phyloP scores from a whole-genome alignment of 2,113 vertebrate species.

The Elephantulus edwardii region DNA sequence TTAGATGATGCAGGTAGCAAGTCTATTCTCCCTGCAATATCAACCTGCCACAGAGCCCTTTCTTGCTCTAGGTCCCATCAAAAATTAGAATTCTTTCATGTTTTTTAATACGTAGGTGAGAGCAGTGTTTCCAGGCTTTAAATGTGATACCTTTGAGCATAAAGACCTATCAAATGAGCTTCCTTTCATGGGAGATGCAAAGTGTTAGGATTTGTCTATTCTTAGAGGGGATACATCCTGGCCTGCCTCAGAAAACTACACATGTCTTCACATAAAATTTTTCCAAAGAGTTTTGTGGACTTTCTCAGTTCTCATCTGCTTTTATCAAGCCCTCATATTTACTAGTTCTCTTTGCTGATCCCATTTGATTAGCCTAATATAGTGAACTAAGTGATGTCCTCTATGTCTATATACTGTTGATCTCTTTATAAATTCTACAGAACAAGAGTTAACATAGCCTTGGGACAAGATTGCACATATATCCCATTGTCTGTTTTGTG shows the following conservation, averaged over 20 bases:
- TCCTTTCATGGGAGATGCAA: neutral
- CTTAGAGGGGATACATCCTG: neutral
- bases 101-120: no score
- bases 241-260: neutral
- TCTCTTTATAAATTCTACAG: neutral
- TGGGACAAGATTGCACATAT: neutral
- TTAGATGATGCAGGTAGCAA: neutral
- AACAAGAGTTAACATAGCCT: neutral
- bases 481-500: neutral
- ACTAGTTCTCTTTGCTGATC: neutral
- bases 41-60: neutral
- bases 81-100: neutral
- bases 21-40: neutral
- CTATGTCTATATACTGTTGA: neutral
- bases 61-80: neutral
- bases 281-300: neutral
- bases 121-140: neutral
- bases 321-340: neutral
- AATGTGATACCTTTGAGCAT: neutral
- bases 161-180: neutral
- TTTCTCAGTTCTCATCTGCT: neutral
- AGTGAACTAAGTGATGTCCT: constrained; percentile 3
- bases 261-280: neutral
- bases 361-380: neutral
- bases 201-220: neutral